These are phyloP conservation scores for Brachionus rubens DNA, from an alignment of 1,140 invertebrate species.

Conservation along the genomic window DNA sequence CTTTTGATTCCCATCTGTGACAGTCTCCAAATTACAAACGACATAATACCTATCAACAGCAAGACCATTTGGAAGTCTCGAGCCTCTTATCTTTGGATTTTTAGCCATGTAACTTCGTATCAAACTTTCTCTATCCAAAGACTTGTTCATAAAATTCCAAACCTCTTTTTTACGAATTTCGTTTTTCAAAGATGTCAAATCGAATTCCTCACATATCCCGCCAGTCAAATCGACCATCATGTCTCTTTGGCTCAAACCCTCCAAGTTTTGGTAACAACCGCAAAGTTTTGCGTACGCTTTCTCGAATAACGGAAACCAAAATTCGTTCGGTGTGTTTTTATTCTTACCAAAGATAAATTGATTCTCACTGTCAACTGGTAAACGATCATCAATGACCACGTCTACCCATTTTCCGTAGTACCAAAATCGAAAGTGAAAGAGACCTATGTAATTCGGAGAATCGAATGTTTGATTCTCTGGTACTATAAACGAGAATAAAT, in stretches of 20 bases:
- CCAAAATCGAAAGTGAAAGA: slow-evolving; percentile 62
- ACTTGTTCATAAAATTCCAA: slow-evolving; percentile 81
- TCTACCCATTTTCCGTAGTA: slow-evolving; percentile 61
- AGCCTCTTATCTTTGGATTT: slow-evolving; percentile 67
- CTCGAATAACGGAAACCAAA: slow-evolving; percentile 63
- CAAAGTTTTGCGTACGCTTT: slow-evolving; percentile 62
- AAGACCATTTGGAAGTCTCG: slow-evolving; percentile 77
- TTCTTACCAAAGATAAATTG: slow-evolving; percentile 57
- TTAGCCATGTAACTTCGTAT: slow-evolving; percentile 94
- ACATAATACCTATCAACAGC: slow-evolving; percentile 68
- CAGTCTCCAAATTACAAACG: neutral
- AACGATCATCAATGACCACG: slow-evolving; percentile 61
- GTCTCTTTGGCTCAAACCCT: slow-evolving; percentile 62
- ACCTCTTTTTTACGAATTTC: slow-evolving; percentile 40
- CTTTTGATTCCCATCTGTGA: neutral
- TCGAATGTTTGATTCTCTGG: slow-evolving; percentile 69
- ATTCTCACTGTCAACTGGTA: slow-evolving; percentile 53
- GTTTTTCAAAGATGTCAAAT: slow-evolving; percentile 42
- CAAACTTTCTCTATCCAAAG: slow-evolving; percentile 82
- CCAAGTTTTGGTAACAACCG: slow-evolving; percentile 55
- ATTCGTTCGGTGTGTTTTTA: slow-evolving; percentile 60
- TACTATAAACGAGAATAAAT: slow-evolving; percentile 68
- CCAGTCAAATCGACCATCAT: slow-evolving; percentile 64
- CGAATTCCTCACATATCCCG: slow-evolving; percentile 53
- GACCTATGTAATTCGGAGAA: slow-evolving; percentile 57